Base-by-base conservation (phyloP, 2,113 vertebrate genomes). In the Athene cunicularia region DNA sequence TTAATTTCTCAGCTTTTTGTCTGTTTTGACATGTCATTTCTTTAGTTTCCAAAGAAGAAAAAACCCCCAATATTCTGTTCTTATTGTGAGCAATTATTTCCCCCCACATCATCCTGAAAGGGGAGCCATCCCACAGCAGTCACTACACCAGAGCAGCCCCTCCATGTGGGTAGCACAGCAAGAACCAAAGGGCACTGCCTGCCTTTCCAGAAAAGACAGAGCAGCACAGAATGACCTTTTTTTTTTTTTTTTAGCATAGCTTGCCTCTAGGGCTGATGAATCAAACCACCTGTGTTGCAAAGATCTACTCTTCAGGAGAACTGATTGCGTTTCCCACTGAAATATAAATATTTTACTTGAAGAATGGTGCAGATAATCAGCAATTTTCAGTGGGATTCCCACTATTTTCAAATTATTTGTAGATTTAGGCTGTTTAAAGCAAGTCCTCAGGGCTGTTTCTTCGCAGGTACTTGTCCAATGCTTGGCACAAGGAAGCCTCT, bases 251-350 rank as follows among this genome's bases (percentile, higher is more conserved):
- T 30, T 15, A 8, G 45, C 39, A 45, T 33, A 37, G 59, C 33
- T 60, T 64, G 7, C 19, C 6, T n/a, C 50, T 28, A 41, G 26
- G 23, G 32, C 55, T 73, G 22, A 83, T 39, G 9, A 88, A 62
- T 35, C 19, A 39, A 88, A 84, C 7, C 1, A 19, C 20, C 8
- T 0, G 0, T 27, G 5, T 35, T 80, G 32, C 37, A 88, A 47
- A 76, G 17, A 64, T 28, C 33, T 39, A 14, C 12, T 55, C 6
- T 15, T 28, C 33, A 56, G 59, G 52, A 82, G 41, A 91, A 18
- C 12, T 1, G 2, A 15, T 0, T 59, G 71, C 22, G 59, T 39
- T 70, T 26, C 37, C 27, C 8, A 37, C n/a, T 5, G 14, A 79
- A 28, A 32, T 49, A 24, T 26, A 58, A 68, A 14, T 43, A 50